These are phyloP conservation scores for Crotalus helleri DNA, from an alignment of 2,113 vertebrate species.

Conservation along the genomic window DNA sequence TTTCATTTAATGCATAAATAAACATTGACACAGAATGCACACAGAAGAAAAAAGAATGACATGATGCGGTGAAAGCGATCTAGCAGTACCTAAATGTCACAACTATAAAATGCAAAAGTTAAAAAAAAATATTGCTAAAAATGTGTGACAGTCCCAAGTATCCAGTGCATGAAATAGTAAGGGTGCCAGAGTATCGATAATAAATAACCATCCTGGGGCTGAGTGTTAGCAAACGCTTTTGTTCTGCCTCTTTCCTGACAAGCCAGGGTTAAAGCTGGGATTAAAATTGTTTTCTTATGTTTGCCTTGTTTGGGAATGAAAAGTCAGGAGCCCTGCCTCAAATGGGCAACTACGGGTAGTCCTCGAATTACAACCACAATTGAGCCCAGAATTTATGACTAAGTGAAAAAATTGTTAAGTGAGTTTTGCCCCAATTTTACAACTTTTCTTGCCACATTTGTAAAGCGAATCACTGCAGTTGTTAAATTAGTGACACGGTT, in stretches of 20 bases:
- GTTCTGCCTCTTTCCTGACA: not conserved
- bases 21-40: not conserved
- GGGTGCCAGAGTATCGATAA: not conserved
- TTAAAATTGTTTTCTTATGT: not conserved
- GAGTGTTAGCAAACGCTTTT: not conserved
- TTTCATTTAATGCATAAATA: not conserved
- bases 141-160: not conserved
- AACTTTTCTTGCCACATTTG: not conserved
- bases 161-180: not conserved
- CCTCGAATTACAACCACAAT: not conserved
- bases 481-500: not conserved
- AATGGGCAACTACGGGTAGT: not conserved
- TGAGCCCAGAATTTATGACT: not conserved
- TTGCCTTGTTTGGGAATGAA: not conserved
- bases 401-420: not conserved
- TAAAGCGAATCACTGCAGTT: not conserved
- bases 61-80: not conserved
- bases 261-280: not conserved
- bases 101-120: not conserved
- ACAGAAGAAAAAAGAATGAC: not conserved
- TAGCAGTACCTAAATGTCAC: not conserved
- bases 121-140: not conserved
- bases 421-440: not conserved
- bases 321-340: not conserved
- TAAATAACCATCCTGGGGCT: not conserved